A percentile compares a stretch with the other conserved stretches of the same genome.
These are phyloP conservation scores for Petrolisthes manimaculis DNA, from an alignment of 2,888 invertebrate species.

Conservation along the genomic window DNA sequence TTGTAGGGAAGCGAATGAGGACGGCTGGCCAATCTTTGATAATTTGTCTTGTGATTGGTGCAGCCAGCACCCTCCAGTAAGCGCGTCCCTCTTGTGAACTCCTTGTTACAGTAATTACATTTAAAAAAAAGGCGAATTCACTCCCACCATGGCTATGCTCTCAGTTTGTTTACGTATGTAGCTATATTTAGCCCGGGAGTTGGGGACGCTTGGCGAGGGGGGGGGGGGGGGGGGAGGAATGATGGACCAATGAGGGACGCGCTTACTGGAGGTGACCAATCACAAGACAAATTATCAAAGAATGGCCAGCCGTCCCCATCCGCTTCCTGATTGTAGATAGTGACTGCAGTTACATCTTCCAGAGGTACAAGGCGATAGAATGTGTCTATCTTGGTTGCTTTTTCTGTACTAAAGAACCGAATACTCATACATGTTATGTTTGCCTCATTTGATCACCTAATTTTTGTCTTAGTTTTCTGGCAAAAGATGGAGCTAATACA, in stretches of 20 bases:
- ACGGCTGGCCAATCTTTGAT: neutral
- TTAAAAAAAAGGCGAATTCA: neutral
- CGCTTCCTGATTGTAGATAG: neutral
- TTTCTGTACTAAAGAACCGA: neutral
- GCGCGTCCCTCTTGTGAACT: too few species aligned
- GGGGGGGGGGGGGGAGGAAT: too few species aligned
- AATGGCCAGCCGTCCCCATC: neutral
- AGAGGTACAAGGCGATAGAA: neutral
- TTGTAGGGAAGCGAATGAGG: neutral
- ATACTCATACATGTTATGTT: constrained; percentile 5
- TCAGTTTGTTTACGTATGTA: too few species aligned
- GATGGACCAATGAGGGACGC: too few species aligned
- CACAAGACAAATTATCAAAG: neutral
- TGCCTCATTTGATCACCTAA: constrained; percentile 16
- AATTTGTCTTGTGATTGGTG: too few species aligned
- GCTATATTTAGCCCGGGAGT: too few species aligned
- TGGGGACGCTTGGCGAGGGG: too few species aligned
- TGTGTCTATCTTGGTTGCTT: neutral
- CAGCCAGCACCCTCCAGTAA: too few species aligned
- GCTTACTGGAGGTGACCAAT: too few species aligned
- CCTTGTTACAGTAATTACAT: neutral
- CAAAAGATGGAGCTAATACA: too few species aligned
- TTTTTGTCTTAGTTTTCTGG: neutral
- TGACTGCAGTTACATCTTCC: neutral
- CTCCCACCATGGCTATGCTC: neutral